These are phyloP conservation scores for Clarias platycephalus DNA, from an alignment of 2,797 vertebrate genomes.

Conservation along the genomic window DNA sequence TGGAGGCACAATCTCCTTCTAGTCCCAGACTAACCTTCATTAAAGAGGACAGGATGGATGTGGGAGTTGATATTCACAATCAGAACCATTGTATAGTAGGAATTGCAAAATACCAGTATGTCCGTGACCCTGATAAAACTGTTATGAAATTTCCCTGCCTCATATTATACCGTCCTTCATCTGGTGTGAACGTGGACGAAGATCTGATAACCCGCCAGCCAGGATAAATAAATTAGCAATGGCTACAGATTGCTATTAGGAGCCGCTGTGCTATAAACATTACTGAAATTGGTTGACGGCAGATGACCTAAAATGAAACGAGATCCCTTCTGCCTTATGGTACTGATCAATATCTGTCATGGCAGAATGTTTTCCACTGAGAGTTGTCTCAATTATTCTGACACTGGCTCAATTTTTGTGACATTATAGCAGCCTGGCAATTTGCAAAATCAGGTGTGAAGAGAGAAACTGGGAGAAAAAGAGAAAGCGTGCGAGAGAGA, in stretches of 20 bases:
- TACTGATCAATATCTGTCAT: slow-evolving; percentile 53
- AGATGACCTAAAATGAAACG: slow-evolving; percentile 45
- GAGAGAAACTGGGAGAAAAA: slow-evolving; percentile 22
- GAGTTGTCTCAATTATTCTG: slow-evolving; percentile 51
- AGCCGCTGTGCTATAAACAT: slow-evolving; percentile 17
- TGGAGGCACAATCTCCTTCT: slow-evolving; percentile 19
- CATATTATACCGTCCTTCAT: slow-evolving; percentile 5
- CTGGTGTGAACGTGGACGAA: neutral
- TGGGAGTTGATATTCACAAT: neutral
- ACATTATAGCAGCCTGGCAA: slow-evolving; percentile 54
- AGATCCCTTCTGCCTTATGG: slow-evolving; percentile 44
- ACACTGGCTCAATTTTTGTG: slow-evolving; percentile 50
- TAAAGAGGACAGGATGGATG: slow-evolving; percentile 32
- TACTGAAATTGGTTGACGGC: slow-evolving; percentile 30
- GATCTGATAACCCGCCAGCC: slow-evolving; percentile 25
- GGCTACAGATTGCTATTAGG: slow-evolving; percentile 43
- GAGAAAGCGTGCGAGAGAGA: slow-evolving; percentile 9
- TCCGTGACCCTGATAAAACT: slow-evolving; percentile 15
- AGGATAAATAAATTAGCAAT: slow-evolving; percentile 38
- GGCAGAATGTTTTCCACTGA: slow-evolving; percentile 43
- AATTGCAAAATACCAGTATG: neutral
- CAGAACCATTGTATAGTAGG: neutral
- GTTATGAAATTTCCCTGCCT: neutral
- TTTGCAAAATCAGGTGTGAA: slow-evolving; percentile 40
- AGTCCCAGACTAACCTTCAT: slow-evolving; percentile 49